Evolutionary conservation across 2,888 invertebrate species (phyloP), one percentile per base, ranked within the genome.

Genomic region (Polydrusus tereticollis): DNA sequence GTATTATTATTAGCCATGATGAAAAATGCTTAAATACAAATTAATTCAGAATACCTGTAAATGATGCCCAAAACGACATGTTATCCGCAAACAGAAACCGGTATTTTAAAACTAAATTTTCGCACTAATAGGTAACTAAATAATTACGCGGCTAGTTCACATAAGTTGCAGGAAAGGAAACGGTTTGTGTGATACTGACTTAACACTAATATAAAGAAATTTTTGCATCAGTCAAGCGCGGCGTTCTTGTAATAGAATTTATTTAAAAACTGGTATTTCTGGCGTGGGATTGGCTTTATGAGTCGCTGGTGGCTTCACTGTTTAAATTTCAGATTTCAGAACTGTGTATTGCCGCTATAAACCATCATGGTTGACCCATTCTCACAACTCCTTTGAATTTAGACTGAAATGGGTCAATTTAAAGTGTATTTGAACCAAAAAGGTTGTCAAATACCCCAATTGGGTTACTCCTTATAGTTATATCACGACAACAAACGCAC

Each of bases 41-140:
- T n/a, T n/a, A n/a, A n/a, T n/a, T n/a, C n/a, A 38, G 10, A 45
- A 59, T 74, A 77, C 77, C 75, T 70, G 77, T 77, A 36, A 77
- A 69, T 38, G 74, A 74, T 60, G 74, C 21, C 77, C 77, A 77
- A 73, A 76, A 76, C 50, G 77, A 77, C 77, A 77, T 77, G n/a
- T 59, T 60, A 60, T 20, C 12, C 12, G 29, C 29, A 29, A 33
- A 16, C 12, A 14, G 2, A 7, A 26, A 50, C 26, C 14, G 50
- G n/a, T 55, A 16, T 8, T 50, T 50, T 55, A 16, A 10, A 55
- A 55, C 29, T 16, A 29, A 47, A 26, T 29, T 65, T 41, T 36
- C 69, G 58, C 69, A 58, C 57, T 41, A 63, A 60, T 52, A 59
- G 47, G 23, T 55, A 12, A 41, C 41, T 59, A 38, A 50, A 23